Evolutionary conservation across 2,113 vertebrate species (phyloP).

Genomic region (Ondatra zibethicus): DNA sequence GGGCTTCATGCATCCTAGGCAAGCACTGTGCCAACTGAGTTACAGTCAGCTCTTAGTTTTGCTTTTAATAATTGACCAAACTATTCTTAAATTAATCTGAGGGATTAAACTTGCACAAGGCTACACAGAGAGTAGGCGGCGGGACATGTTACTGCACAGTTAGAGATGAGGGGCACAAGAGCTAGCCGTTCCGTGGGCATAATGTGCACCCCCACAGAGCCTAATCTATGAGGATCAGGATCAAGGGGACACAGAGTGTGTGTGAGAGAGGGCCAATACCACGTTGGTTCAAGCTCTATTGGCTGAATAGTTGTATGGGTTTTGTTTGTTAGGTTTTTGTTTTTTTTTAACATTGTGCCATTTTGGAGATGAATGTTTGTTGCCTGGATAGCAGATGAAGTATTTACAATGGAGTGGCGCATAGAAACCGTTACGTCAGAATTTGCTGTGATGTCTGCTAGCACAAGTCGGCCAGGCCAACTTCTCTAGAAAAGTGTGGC

Average conservation of each 20-base stretch:
- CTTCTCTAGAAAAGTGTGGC: background rate
- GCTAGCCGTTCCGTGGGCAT: background rate
- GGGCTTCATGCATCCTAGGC: background rate
- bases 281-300: background rate
- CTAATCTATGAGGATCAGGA: background rate
- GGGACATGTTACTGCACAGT: too few relatives aligned
- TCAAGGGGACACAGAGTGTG: too few relatives aligned
- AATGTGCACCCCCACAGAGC: background rate
- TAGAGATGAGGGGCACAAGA: background rate
- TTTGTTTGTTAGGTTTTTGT: background rate
- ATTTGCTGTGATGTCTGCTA: background rate
- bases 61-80: background rate
- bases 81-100: constrained; percentile 9
- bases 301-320: background rate
- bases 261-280: background rate
- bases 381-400: background rate
- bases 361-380: background rate
- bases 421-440: background rate
- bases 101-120: background rate
- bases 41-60: background rate
- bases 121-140: background rate
- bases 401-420: background rate
- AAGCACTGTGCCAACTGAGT: background rate
- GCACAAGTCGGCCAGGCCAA: background rate
- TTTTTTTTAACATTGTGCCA: background rate